phyloP scores from a whole-genome alignment of 2,888 invertebrate species.

The Drosophila greeni region DNA sequence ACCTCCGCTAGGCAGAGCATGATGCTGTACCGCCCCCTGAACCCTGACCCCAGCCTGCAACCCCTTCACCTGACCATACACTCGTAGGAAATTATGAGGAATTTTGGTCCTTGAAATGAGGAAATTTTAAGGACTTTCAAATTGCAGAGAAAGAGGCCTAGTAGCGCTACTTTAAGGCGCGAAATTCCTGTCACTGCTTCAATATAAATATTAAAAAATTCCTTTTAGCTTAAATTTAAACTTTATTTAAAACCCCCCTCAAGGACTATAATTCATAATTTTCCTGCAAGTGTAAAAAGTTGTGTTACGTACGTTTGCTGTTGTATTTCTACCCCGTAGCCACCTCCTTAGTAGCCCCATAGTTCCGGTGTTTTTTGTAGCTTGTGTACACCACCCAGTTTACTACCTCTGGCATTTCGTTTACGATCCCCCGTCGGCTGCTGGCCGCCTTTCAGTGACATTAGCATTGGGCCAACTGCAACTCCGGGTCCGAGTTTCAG shows the following conservation, averaged over 20 bases:
- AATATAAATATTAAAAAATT: background rate
- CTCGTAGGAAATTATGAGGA: constrained; percentile 1
- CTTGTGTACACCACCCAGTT: constrained; percentile 50
- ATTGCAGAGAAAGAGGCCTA: background rate
- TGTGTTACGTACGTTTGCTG: constrained; percentile 28
- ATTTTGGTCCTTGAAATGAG: background rate
- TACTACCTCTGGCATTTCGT: constrained; percentile 60
- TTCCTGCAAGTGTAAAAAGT: constrained; percentile 20
- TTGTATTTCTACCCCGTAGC: constrained; percentile 35
- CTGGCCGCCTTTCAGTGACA: constrained; percentile 63
- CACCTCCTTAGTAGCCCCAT: constrained; percentile 32
- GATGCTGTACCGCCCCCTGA: constrained; percentile 19
- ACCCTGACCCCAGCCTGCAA: constrained; percentile 12
- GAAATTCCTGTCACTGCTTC: too few species aligned
- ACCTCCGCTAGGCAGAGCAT: constrained; percentile 27
- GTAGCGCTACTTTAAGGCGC: too few species aligned
- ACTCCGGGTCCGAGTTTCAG: constrained; percentile 10
- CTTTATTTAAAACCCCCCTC: background rate
- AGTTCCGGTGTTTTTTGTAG: constrained; percentile 47
- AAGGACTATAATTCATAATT: background rate
- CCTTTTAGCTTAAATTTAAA: background rate
- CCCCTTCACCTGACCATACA: background rate
- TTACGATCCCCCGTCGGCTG: constrained; percentile 57
- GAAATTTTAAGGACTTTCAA: background rate
- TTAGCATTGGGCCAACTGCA: constrained; percentile 50